phyloP scores from a whole-genome alignment of 1,140 invertebrate genomes.

The Zaprionus tsacasi region DNA sequence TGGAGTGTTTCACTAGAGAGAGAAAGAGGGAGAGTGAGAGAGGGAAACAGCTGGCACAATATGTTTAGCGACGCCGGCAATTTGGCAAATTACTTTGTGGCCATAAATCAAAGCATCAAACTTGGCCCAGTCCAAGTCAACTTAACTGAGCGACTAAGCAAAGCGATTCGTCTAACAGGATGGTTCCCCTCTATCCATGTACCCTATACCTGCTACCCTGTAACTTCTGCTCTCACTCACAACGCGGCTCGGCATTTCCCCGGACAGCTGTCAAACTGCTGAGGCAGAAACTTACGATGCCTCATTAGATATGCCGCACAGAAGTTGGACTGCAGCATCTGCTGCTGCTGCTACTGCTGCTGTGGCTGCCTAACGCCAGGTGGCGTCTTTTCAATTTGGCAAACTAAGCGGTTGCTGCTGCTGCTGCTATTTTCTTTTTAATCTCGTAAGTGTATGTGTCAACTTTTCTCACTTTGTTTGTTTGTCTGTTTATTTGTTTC shows the following conservation, averaged over 20 bases:
- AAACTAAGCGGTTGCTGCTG: conserved; percentile 27
- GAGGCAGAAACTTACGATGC: conserved; percentile 56
- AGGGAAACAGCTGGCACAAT: not conserved
- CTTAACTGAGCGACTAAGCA: conserved; percentile 34
- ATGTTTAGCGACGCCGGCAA: conserved; percentile 14
- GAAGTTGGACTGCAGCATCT: conserved; percentile 25
- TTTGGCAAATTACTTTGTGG: conserved; percentile 63
- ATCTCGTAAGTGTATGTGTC: conserved; percentile 80
- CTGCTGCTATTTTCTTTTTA: conserved; percentile 52
- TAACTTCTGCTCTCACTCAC: not conserved
- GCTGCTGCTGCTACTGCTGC: conserved; percentile 2
- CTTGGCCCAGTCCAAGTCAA: conserved; percentile 15
- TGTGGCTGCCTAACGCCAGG: conserved; percentile 14
- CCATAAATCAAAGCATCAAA: conserved; percentile 70
- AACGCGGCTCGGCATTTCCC: conserved; percentile 20
- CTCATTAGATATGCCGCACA: conserved; percentile 59
- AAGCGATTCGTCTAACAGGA: conserved; percentile 34
- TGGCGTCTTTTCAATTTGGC: conserved; percentile 58
- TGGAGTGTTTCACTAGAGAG: conserved; percentile 41
- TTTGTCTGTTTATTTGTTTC: conserved; percentile 48
- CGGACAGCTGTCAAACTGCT: conserved; percentile 56
- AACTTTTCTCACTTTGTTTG: conserved; percentile 74
- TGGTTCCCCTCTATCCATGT: not conserved
- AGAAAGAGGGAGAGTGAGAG: not conserved
- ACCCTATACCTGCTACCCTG: not conserved